Percentiles rank a stretch among this genome's conserved stretches.
Evolutionary conservation across 2,888 invertebrate species (phyloP).

Genomic region (Priocnemis perturbator): DNA sequence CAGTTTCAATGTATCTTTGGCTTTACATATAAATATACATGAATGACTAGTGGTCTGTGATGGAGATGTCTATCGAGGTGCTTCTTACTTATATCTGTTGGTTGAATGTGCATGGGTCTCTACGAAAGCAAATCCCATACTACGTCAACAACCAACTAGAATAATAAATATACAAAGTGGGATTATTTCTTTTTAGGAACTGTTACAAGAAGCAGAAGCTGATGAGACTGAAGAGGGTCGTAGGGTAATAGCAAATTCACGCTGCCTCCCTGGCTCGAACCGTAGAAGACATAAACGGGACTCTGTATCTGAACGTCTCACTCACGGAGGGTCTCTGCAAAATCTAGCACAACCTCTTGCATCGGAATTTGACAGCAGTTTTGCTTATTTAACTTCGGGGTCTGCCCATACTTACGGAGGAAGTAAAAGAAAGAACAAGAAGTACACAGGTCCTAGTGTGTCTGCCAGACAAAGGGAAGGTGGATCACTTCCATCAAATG

Average conservation of each 20-base stretch:
- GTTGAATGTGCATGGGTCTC: too few species aligned
- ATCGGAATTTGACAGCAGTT: conserved; percentile 70
- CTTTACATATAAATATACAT: too few species aligned
- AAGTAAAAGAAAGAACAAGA: conserved; percentile 66
- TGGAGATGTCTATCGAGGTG: too few species aligned
- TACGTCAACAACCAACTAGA: too few species aligned
- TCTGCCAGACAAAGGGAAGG: conserved; percentile 80
- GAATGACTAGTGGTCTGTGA: too few species aligned
- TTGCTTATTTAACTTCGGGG: conserved; percentile 67
- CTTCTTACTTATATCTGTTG: too few species aligned
- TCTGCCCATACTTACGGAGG: conserved; percentile 71
- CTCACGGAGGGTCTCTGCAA: conserved; percentile 79
- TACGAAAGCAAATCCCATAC: too few species aligned
- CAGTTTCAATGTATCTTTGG: too few species aligned
- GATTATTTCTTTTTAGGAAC: conserved; percentile 77
- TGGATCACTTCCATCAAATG: conserved; percentile 80
- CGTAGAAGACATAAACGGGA: conserved; percentile 74
- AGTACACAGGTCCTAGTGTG: conserved; percentile 70
- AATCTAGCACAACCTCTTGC: conserved; percentile 77
- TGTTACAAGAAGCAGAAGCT: conserved; percentile 86
- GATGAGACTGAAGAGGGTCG: conserved; percentile 79
- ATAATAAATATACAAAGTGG: too few species aligned
- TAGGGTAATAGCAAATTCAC: conserved; percentile 70
- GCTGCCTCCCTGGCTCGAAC: conserved; percentile 71
- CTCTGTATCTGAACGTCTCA: conserved; percentile 77